These are phyloP conservation scores for Megamerina dolium DNA, from an alignment of 2,888 invertebrate genomes.

Conservation along the genomic window DNA sequence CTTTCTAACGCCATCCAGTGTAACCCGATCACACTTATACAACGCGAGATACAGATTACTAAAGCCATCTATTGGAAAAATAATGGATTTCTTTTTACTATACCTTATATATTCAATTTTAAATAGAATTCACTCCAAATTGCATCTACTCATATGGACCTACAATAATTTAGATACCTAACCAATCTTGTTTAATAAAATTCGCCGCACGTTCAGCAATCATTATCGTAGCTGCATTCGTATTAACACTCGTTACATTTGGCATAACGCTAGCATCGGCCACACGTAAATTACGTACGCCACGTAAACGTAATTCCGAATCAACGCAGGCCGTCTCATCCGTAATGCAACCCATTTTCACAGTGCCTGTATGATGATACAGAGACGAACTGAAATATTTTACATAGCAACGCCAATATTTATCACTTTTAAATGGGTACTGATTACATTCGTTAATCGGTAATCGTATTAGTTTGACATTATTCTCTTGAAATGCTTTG, in stretches of 20 bases:
- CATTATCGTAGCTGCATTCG: constrained; percentile 78
- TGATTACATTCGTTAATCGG: constrained; percentile 28
- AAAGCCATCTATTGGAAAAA: too few species aligned
- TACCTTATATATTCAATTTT: too few species aligned
- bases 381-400: constrained; percentile 60
- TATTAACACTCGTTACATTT: constrained; percentile 66
- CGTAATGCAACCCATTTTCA: constrained; percentile 60
- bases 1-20: too few species aligned
- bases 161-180: too few species aligned
- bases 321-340: constrained; percentile 63
- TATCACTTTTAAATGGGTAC: constrained; percentile 30
- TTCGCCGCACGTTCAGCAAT: constrained; percentile 77
- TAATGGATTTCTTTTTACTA: too few species aligned
- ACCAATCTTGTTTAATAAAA: constrained; percentile 31
- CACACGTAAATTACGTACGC: constrained; percentile 60
- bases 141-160: too few species aligned
- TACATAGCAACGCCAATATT: constrained; percentile 63
- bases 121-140: too few species aligned
- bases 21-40: too few species aligned
- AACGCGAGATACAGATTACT: too few species aligned
- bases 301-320: constrained; percentile 58
- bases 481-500: constrained; percentile 40
- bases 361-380: constrained; percentile 63
- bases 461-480: constrained; percentile 28
- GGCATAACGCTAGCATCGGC: constrained; percentile 75